phyloP scores from a whole-genome alignment of 2,113 vertebrate species.

The Prionailurus viverrinus region DNA sequence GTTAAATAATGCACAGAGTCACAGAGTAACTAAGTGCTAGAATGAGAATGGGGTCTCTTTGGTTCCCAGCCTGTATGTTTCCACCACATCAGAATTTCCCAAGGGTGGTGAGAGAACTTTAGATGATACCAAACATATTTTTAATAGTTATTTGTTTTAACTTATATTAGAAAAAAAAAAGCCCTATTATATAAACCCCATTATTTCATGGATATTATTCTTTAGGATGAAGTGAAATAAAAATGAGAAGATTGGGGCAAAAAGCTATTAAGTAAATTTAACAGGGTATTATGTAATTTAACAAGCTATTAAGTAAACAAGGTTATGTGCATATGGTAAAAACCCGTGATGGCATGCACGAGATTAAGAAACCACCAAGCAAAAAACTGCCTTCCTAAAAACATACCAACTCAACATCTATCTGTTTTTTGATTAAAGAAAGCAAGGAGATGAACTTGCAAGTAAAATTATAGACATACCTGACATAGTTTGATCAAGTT shows the following conservation, averaged over 20 bases:
- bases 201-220: slow-evolving; percentile 8
- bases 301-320: neutral
- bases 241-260: neutral
- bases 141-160: slow-evolving; percentile 39
- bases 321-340: neutral
- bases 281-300: no score
- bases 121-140: neutral
- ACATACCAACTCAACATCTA: neutral
- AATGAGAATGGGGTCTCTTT: slow-evolving; percentile 2
- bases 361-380: slow-evolving; percentile 7
- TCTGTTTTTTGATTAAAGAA: slow-evolving; percentile 28
- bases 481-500: slow-evolving; percentile 98
- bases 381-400: slow-evolving; percentile 29
- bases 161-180: neutral
- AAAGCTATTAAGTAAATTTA: neutral
- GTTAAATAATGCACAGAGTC: neutral
- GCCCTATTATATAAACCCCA: neutral
- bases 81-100: neutral
- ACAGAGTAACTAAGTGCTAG: neutral
- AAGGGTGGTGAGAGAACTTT: slow-evolving; percentile 19
- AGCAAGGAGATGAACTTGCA: slow-evolving; percentile 56
- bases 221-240: slow-evolving; percentile 19
- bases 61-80: neutral
- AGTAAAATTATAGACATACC: slow-evolving; percentile 88
- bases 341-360: neutral